These are phyloP conservation scores for Orycteropus afer DNA, from an alignment of 2,113 vertebrate species.

Conservation along the genomic window DNA sequence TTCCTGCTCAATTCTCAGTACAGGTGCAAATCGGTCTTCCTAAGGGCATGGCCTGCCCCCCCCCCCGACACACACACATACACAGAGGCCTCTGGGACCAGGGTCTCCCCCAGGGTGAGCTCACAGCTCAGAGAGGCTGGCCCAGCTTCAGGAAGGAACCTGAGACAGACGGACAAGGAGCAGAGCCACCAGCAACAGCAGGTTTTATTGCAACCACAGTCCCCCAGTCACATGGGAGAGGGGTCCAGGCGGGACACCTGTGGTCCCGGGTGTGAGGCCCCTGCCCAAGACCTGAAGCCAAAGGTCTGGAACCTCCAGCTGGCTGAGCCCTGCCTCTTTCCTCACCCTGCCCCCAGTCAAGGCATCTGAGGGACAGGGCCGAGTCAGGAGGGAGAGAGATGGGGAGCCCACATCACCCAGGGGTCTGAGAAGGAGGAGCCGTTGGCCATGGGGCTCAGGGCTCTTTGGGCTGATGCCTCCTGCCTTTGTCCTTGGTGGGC, in stretches of 20 bases:
- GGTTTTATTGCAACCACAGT: constrained; percentile 74
- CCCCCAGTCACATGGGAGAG: constrained; percentile 11
- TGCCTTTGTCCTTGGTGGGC: background rate
- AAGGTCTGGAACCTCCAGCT: background rate
- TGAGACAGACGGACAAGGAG: background rate
- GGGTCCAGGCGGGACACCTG: background rate
- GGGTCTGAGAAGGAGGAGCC: background rate
- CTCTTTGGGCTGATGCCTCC: background rate
- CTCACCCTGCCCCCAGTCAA: background rate
- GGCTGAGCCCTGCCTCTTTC: background rate
- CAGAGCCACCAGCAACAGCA: constrained; percentile 38
- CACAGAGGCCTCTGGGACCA: background rate
- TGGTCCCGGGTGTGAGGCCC: too few species aligned
- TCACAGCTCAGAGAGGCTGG: background rate
- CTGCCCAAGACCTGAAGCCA: background rate
- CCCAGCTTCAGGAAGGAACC: background rate
- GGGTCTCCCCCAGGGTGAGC: background rate
- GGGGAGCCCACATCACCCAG: background rate
- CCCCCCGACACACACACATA: too few species aligned
- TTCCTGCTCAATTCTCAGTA: background rate
- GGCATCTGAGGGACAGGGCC: background rate
- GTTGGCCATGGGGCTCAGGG: background rate
- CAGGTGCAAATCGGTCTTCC: background rate
- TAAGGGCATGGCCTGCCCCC: background rate
- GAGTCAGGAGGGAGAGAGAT: background rate